Evolutionary conservation across 2,113 vertebrate species (phyloP).

Genomic region (Cranoglanis bouderius): DNA sequence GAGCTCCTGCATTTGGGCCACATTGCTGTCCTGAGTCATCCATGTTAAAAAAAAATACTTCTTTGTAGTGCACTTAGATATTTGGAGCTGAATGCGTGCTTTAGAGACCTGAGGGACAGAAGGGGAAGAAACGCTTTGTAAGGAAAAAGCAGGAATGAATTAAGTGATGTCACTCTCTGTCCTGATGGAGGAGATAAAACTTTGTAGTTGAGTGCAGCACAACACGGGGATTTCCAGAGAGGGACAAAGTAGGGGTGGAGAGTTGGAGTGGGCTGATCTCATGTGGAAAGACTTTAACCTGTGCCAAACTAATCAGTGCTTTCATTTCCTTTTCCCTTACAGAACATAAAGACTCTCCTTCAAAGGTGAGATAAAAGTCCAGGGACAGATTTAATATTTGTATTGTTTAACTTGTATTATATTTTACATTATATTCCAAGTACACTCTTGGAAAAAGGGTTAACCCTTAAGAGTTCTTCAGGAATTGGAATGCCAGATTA

Average conservation of each 20-base stretch:
- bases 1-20: neutral
- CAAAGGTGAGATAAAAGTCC: conserved; percentile 71
- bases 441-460: neutral
- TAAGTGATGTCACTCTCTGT: conserved; percentile 61
- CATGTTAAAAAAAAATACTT: conserved; percentile 3
- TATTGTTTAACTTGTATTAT: neutral
- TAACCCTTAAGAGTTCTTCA: neutral
- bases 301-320: conserved; percentile 61
- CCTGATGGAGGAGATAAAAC: conserved; percentile 63
- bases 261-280: conserved; percentile 68
- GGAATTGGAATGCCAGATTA: neutral
- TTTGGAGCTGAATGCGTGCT: neutral
- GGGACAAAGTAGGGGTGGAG: neutral
- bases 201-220: conserved; percentile 46
- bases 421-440: neutral
- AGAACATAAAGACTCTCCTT: conserved; percentile 76
- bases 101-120: neutral
- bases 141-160: conserved; percentile 63
- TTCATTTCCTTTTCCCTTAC: conserved; percentile 43
- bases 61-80: neutral
- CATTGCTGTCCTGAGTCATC: conserved; percentile 7
- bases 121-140: neutral
- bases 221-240: conserved; percentile 69
- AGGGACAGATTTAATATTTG: conserved; percentile 24
- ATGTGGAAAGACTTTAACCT: conserved; percentile 68